Percentiles rank a stretch among this genome's conserved stretches.
phyloP scores from a whole-genome alignment of 2,797 vertebrate genomes.

The Tinamus major region DNA sequence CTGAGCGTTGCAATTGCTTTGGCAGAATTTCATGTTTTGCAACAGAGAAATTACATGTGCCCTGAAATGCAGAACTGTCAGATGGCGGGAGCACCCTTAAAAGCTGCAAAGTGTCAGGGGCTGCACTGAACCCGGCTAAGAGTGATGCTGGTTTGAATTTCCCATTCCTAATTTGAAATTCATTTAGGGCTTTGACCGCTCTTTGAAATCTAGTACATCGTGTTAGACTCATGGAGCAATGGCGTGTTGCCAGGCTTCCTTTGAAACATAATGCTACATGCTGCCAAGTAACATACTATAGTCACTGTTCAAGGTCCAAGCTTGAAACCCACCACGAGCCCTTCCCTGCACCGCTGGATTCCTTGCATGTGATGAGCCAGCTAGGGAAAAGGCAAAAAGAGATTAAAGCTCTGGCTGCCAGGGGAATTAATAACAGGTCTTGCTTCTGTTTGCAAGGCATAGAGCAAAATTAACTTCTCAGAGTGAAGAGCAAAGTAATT shows the following conservation, averaged over 20 bases:
- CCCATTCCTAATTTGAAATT: conserved; percentile 56
- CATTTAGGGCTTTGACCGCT: conserved; percentile 35
- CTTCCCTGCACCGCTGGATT: conserved; percentile 30
- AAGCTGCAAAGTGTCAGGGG: neutral
- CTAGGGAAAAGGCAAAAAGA: conserved; percentile 48
- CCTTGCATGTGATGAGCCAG: conserved; percentile 47
- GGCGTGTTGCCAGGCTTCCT: conserved; percentile 42
- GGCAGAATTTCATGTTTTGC: neutral
- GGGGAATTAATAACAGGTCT: conserved; percentile 40
- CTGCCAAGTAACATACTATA: conserved; percentile 37
- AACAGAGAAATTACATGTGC: neutral
- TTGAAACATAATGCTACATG: conserved; percentile 60
- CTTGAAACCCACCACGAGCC: conserved; percentile 57
- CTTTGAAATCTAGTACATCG: conserved; percentile 65
- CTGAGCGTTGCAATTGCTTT: neutral
- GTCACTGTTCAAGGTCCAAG: conserved; percentile 23
- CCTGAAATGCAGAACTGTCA: neutral
- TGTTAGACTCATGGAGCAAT: conserved; percentile 20
- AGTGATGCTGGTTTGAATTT: conserved; percentile 50
- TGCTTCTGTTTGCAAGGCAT: conserved; percentile 23
- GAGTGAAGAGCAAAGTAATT: neutral
- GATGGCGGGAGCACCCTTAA: neutral
- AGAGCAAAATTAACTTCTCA: conserved; percentile 44
- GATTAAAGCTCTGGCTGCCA: conserved; percentile 50
- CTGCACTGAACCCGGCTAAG: neutral